These are phyloP conservation scores for Tenthredo scrophulariae DNA, from an alignment of 2,888 invertebrate genomes.

Conservation along the genomic window DNA sequence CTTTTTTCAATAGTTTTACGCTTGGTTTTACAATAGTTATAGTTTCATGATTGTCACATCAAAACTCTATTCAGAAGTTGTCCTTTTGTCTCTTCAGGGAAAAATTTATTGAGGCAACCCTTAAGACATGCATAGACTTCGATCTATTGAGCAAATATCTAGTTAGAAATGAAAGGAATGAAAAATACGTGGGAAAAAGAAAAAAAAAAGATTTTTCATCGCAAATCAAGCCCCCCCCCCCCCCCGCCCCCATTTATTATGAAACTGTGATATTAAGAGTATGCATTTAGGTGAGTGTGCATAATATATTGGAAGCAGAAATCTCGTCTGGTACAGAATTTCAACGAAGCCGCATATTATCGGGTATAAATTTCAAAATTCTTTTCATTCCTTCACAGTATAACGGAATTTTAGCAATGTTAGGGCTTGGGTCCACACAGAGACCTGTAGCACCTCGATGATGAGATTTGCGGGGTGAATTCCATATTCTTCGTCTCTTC, in stretches of 20 bases:
- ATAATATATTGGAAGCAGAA: not conserved
- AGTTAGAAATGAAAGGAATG: not conserved
- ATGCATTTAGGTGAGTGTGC: not conserved
- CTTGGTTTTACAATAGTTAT: too few relatives aligned
- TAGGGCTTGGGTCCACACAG: not conserved
- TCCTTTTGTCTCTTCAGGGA: too few relatives aligned
- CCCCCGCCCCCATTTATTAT: not conserved
- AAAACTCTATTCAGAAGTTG: too few relatives aligned
- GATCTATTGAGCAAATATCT: not conserved
- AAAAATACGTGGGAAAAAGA: too few relatives aligned
- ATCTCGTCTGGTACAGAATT: conserved; percentile 28
- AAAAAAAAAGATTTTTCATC: not conserved
- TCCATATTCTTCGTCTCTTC: conserved; percentile 14
- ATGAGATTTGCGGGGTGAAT: conserved; percentile 30
- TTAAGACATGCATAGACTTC: not conserved
- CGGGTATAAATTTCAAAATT: conserved; percentile 47
- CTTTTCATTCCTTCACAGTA: conserved; percentile 30
- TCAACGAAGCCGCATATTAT: conserved; percentile 41
- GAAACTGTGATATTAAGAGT: not conserved
- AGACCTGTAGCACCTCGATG: conserved; percentile 38
- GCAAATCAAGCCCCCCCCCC: not conserved
- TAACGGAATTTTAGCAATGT: conserved; percentile 36
- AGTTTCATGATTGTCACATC: too few relatives aligned
- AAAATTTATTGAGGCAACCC: not conserved
- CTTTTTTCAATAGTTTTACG: too few relatives aligned